phyloP scores from a whole-genome alignment of 92 coral and sea anemone genomes.

The Zoanthus sansibaricus region DNA sequence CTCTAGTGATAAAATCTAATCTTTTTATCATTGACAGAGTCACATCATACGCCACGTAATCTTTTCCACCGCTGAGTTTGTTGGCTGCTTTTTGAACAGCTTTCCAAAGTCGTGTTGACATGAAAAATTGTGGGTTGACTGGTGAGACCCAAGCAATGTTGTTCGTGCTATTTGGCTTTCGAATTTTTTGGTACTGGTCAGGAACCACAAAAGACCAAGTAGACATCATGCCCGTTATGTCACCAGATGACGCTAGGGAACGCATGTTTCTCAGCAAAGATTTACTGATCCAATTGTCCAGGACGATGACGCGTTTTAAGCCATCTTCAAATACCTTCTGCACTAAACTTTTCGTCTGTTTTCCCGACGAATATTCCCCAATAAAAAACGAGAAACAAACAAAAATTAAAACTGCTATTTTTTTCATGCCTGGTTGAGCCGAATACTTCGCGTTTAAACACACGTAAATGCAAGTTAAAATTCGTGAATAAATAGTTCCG shows the following conservation, averaged over 20 bases:
- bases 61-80: conserved; percentile 67
- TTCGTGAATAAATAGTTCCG: too few species aligned
- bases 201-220: conserved; percentile 75
- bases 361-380: not conserved
- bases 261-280: conserved; percentile 41
- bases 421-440: too few species aligned
- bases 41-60: conserved; percentile 75
- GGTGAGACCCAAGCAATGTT: conserved; percentile 90
- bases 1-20: too few species aligned
- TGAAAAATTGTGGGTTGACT: conserved; percentile 72
- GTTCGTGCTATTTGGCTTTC: conserved; percentile 63
- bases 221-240: conserved; percentile 71
- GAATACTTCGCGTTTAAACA: too few species aligned
- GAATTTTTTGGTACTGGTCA: conserved; percentile 67
- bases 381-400: not conserved
- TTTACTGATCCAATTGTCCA: conserved; percentile 63
- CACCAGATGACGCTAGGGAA: conserved; percentile 61
- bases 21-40: conserved; percentile 44
- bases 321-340: conserved; percentile 53
- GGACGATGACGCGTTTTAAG: conserved; percentile 61
- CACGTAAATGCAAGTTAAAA: too few species aligned
- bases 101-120: conserved; percentile 71
- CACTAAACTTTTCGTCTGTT: conserved; percentile 13
- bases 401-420: not conserved
- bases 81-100: conserved; percentile 50